These are phyloP conservation scores for Nasua narica DNA, from an alignment of 2,797 vertebrate species.

Conservation along the genomic window DNA sequence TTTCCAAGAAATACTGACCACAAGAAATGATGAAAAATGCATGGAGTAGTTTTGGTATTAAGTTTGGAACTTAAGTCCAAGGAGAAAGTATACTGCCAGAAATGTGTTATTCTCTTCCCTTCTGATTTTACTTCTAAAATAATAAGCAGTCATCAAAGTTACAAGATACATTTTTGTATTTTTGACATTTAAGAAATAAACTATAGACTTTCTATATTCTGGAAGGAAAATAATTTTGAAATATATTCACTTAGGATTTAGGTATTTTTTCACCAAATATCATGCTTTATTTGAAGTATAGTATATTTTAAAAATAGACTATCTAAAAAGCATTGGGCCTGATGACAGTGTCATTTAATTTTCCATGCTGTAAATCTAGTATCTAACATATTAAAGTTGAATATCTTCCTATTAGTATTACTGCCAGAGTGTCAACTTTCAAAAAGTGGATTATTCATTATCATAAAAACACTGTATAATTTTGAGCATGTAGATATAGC, in stretches of 20 bases:
- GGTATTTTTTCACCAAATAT: neutral
- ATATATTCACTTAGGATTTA: neutral
- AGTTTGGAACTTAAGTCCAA: neutral
- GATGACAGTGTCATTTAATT: neutral
- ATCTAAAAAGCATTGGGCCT: neutral
- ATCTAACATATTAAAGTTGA: neutral
- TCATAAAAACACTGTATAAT: neutral
- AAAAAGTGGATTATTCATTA: neutral
- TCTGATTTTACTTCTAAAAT: neutral
- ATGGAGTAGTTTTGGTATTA: neutral
- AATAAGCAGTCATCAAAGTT: neutral
- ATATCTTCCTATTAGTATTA: neutral
- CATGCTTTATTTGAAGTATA: neutral
- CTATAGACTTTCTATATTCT: neutral
- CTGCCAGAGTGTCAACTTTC: neutral
- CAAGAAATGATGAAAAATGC: neutral
- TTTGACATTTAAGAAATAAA: slow-evolving; percentile 21
- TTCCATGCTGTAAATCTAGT: neutral
- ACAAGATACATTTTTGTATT: neutral
- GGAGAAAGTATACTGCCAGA: neutral
- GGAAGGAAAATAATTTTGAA: neutral
- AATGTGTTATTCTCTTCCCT: neutral
- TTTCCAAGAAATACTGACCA: neutral
- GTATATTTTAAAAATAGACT: neutral
- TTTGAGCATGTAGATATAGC: neutral